Evolutionary conservation across 2,797 vertebrate species (phyloP), one percentile per base, ranked within the genome.

Genomic region (Sebastes vulpes): DNA sequence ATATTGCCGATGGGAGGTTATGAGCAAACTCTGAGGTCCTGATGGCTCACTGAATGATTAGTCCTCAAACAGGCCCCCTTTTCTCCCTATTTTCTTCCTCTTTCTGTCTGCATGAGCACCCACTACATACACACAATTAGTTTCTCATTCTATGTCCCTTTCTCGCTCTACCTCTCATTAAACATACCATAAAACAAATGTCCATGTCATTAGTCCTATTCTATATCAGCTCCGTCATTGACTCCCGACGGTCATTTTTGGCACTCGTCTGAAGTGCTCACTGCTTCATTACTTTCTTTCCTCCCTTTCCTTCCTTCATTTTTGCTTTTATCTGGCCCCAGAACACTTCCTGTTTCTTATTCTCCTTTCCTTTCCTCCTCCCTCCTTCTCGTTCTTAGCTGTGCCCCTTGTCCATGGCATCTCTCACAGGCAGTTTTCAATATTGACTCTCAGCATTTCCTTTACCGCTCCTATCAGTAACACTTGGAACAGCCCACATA

Each of bases 131-230:
- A 91, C 64, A 87, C 75, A 86, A 84, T 85, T 79, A 79, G 60
- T 63, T 81, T 78, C 65, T 75, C 67, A 75, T 87, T 83, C 74
- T 20, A 31, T 56, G 66, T 69, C 77, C 68, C 54, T 74, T 82
- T 77, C 72, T 66, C 31, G 77, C 77, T 81, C 67, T 16, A 29
- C 86, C 83, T 89, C 77, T 89, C 86, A 92, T 90, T 92, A 90
- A 91, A 84, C 82, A 87, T 72, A 83, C 57, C 85, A 85, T 92
- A 85, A 89, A 92, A 88, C 83, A 89, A 91, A 89, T 89, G 91
- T 78, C 81, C 71, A 69, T 35, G 83, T 75, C 89, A 92, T 94
- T 90, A 92, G 85, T 69, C 56, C 77, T 76, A 48, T 75, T 64
- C 73, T 56, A 60, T 76, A 87, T 85, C 81, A 80, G 71, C 75